Conservation (phyloP, 2,113 vertebrate genomes). For the Sylvicapra grimmia region DNA sequence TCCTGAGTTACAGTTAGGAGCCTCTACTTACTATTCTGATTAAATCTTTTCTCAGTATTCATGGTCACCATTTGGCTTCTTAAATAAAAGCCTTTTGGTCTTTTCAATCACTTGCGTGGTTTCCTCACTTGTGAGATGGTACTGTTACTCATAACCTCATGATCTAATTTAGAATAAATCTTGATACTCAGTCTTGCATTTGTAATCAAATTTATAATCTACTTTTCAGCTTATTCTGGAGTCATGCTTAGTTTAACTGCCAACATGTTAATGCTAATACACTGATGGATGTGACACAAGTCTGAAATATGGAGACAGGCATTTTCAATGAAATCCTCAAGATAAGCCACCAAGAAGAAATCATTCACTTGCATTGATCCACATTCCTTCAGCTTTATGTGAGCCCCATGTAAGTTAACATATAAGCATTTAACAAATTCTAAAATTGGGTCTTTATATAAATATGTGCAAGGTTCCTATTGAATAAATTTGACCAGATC, state of each 20-base stretch:
- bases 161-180: slow-evolving; percentile 97
- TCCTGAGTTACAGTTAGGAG: slow-evolving; percentile 88
- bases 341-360: slow-evolving; percentile 95
- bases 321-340: slow-evolving; percentile 98
- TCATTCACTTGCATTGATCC: slow-evolving; percentile 96
- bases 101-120: slow-evolving; percentile 97
- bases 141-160: slow-evolving; percentile 96
- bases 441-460: slow-evolving; percentile 92
- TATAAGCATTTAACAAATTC: slow-evolving; percentile 80
- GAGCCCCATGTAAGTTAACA: slow-evolving; percentile 95
- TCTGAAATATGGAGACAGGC: slow-evolving; percentile 96
- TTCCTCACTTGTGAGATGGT: slow-evolving; percentile 86
- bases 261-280: slow-evolving; percentile 98
- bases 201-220: slow-evolving; percentile 97
- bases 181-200: slow-evolving; percentile 96
- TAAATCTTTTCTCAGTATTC: slow-evolving; percentile 85
- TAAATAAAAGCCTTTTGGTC: slow-evolving; percentile 95
- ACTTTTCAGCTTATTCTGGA: slow-evolving; percentile 94
- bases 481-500: slow-evolving; percentile 97
- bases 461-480: slow-evolving; percentile 91
- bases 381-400: slow-evolving; percentile 95
- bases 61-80: slow-evolving; percentile 94
- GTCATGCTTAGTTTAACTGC: slow-evolving; percentile 98
- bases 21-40: slow-evolving; percentile 89
- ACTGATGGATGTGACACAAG: slow-evolving; percentile 97